Conservation (phyloP, 30 jellyfish, hydroid and myxozoan species). For the Cassiopea xamachana region DNA sequence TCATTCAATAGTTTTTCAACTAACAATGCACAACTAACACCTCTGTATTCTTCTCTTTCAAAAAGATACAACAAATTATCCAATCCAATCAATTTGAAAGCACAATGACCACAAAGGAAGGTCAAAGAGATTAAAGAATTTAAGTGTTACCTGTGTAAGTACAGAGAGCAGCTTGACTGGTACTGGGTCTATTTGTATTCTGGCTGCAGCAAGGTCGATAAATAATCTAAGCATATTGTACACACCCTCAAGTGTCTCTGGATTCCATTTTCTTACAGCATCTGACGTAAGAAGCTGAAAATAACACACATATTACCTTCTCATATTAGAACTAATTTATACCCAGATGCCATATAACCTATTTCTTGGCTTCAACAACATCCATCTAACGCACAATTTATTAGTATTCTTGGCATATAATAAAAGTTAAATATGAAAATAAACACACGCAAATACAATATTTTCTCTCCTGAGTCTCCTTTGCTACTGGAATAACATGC, state of each 20-base stretch:
- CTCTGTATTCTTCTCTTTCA: too few relatives aligned
- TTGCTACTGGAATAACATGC: not conserved
- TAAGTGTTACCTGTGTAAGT: conserved; percentile 51
- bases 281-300: conserved; percentile 75
- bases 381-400: too few relatives aligned
- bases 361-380: too few relatives aligned
- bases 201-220: conserved; percentile 86
- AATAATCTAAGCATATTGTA: conserved; percentile 83
- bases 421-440: not conserved
- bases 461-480: not conserved
- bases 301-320: not conserved
- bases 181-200: conserved; percentile 72
- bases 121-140: not conserved
- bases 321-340: not conserved
- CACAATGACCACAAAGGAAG: too few relatives aligned
- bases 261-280: conserved; percentile 90
- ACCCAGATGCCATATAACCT: too few relatives aligned
- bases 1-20: too few relatives aligned
- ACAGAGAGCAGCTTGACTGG: conserved; percentile 63
- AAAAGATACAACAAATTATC: too few relatives aligned
- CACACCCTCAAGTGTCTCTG: conserved; percentile 93
- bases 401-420: too few relatives aligned
- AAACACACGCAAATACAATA: not conserved
- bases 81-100: too few relatives aligned
- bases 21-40: too few relatives aligned